Percentiles rank a stretch among this genome's conserved stretches.
phyloP scores from a whole-genome alignment of 2,113 vertebrate species.

The Gyps fulvus region DNA sequence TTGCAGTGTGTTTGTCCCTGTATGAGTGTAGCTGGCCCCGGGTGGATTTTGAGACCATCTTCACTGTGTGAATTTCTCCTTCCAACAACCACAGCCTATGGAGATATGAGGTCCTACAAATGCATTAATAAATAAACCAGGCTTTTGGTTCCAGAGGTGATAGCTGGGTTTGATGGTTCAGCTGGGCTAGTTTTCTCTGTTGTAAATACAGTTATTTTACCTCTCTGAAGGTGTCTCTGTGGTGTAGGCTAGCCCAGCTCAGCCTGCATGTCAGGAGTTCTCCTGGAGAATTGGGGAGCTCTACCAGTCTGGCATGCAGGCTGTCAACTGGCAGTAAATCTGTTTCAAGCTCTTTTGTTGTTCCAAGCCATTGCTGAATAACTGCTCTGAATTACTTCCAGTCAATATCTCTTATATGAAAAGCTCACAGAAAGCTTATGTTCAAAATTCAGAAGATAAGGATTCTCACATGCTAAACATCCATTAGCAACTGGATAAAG shows the following conservation, averaged over 20 bases:
- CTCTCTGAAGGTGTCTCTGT: background rate
- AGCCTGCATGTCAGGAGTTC: background rate
- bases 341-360: constrained; percentile 23
- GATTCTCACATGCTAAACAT: constrained; percentile 1
- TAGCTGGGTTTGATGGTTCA: background rate
- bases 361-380: constrained; percentile 23
- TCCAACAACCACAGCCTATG: background rate
- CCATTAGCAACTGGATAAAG: constrained; percentile 2
- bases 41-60: background rate
- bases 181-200: background rate
- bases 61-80: background rate
- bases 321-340: constrained; percentile 2
- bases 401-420: background rate
- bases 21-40: background rate
- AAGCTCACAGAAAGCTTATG: constrained; percentile 7
- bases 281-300: background rate
- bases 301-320: background rate
- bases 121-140: background rate
- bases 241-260: background rate
- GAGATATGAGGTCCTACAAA: background rate
- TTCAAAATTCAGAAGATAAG: background rate
- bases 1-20: background rate
- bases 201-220: background rate
- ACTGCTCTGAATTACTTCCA: constrained; percentile 48
- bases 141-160: background rate